These are phyloP conservation scores for Eublepharis macularius DNA, from an alignment of 2,113 vertebrate species.

Conservation along the genomic window DNA sequence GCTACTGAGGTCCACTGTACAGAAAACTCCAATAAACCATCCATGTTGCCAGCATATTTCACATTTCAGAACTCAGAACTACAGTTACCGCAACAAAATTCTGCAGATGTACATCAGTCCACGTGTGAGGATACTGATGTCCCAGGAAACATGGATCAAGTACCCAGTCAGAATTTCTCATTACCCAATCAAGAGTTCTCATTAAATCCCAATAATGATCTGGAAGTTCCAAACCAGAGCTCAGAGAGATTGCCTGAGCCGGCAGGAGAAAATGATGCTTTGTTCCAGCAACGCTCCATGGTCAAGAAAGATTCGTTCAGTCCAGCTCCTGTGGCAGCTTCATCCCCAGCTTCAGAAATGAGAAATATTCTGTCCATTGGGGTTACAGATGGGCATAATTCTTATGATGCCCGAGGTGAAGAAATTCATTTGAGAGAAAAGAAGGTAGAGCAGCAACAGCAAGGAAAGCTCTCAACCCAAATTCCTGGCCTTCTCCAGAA, in stretches of 20 bases:
- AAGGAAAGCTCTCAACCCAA: constrained; percentile 32
- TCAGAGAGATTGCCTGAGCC: constrained; percentile 73
- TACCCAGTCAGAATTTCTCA: constrained; percentile 41
- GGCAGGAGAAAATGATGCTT: constrained; percentile 76
- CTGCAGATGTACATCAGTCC: constrained; percentile 63
- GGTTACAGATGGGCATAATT: constrained; percentile 64
- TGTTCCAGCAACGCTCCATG: constrained; percentile 74
- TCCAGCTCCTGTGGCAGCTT: constrained; percentile 37
- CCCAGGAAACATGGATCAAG: constrained; percentile 65
- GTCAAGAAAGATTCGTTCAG: constrained; percentile 79
- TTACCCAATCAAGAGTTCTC: constrained; percentile 70
- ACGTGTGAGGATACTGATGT: constrained; percentile 61
- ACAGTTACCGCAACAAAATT: constrained; percentile 67
- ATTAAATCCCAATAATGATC: constrained; percentile 71
- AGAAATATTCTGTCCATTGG: constrained; percentile 59
- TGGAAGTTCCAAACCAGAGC: constrained; percentile 73
- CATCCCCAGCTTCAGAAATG: constrained; percentile 63
- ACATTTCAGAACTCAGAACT: constrained; percentile 72
- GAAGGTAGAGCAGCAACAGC: constrained; percentile 58
- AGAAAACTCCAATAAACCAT: constrained; percentile 75
- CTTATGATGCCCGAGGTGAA: constrained; percentile 62
- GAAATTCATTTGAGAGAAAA: constrained; percentile 67
- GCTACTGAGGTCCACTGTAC: constrained; percentile 71
- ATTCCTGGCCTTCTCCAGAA: constrained; percentile 48
- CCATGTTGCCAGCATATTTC: constrained; percentile 77